Conservation (phyloP, 2,113 vertebrate genomes). For the Pelmatolapia mariae region DNA sequence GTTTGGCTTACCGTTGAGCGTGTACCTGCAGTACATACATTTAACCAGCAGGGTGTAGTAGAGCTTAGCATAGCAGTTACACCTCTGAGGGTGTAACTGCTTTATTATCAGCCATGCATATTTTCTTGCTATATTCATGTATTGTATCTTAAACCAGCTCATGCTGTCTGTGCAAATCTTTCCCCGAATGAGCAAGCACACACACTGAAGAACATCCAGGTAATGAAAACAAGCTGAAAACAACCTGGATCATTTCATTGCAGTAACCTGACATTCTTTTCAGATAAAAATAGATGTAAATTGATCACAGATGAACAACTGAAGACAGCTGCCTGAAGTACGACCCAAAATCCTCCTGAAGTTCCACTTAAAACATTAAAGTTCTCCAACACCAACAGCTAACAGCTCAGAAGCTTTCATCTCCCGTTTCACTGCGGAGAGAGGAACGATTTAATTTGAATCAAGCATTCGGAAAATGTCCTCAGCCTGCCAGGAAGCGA, state of each 20-base stretch:
- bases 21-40: neutral
- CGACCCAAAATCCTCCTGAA: neutral
- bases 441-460: neutral
- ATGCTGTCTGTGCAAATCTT: neutral
- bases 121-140: neutral
- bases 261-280: neutral
- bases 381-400: neutral
- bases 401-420: neutral
- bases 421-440: neutral
- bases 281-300: neutral
- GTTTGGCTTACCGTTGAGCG: neutral
- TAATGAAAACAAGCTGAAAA: neutral
- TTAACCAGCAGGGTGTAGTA: slow-evolving; percentile 55
- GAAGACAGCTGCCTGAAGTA: neutral
- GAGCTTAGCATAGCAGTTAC: slow-evolving; percentile 4
- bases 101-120: neutral
- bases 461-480: neutral
- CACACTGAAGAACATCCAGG: neutral
- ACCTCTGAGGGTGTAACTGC: neutral
- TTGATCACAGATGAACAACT: neutral
- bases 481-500: neutral
- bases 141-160: neutral
- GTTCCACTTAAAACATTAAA: neutral
- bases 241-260: neutral
- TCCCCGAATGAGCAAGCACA: neutral